A percentile compares a stretch with the other conserved stretches of the same genome.
These are phyloP conservation scores for Halocaridina rubra DNA, from an alignment of 2,888 invertebrate genomes.

Conservation along the genomic window DNA sequence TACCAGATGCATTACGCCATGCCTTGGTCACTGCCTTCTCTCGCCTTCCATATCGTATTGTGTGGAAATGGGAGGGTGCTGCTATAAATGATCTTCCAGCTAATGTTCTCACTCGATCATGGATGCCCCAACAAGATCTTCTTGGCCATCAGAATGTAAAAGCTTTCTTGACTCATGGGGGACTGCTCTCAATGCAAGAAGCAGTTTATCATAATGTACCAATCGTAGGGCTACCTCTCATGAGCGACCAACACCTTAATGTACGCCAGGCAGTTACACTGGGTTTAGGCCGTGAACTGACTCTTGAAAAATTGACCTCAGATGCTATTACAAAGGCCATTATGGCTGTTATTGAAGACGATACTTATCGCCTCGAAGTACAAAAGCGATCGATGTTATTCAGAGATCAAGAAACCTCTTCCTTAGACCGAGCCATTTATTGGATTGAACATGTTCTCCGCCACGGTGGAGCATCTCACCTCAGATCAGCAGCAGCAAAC, in stretches of 20 bases:
- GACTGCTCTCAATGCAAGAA: constrained; percentile 79
- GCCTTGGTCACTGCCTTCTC: constrained; percentile 33
- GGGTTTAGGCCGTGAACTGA: constrained; percentile 67
- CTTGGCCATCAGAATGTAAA: constrained; percentile 74
- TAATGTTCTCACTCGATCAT: constrained; percentile 64
- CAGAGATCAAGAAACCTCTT: constrained; percentile 80
- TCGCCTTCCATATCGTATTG: constrained; percentile 51
- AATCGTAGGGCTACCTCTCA: constrained; percentile 76
- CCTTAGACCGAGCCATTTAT: constrained; percentile 58
- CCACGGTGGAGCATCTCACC: constrained; percentile 76
- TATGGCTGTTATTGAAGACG: constrained; percentile 43
- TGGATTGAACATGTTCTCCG: constrained; percentile 60
- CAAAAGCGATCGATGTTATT: constrained; percentile 67
- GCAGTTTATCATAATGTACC: constrained; percentile 77
- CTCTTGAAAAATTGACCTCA: constrained; percentile 43
- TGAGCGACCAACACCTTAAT: constrained; percentile 75
- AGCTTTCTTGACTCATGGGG: constrained; percentile 80
- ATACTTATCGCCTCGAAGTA: constrained; percentile 26
- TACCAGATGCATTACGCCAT: constrained; percentile 24
- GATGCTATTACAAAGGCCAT: constrained; percentile 44
- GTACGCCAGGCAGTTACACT: constrained; percentile 72
- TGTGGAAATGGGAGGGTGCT: constrained; percentile 65
- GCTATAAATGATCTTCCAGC: constrained; percentile 60
- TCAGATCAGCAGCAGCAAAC: constrained; percentile 80
- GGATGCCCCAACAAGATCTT: constrained; percentile 65